A percentile compares a stretch with the other conserved stretches of the same genome.
phyloP scores from a whole-genome alignment of 1,140 invertebrate genomes.

The Drosophila ananassae region DNA sequence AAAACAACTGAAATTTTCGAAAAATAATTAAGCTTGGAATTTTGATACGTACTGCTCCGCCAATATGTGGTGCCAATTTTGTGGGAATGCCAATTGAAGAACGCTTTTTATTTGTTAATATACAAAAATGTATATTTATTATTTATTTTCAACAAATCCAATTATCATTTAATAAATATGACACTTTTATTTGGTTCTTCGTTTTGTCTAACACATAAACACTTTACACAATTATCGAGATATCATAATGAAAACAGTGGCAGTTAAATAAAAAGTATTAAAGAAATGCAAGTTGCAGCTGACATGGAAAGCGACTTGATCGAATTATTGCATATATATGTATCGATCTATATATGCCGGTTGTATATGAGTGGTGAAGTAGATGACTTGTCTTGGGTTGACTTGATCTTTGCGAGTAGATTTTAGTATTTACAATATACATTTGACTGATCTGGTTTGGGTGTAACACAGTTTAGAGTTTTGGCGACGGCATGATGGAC shows the following conservation, averaged over 20 bases:
- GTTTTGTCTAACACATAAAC: constrained; percentile 47
- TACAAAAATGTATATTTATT: constrained; percentile 51
- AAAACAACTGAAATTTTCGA: constrained; percentile 44
- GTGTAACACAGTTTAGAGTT: constrained; percentile 77
- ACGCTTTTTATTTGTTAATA: constrained; percentile 39
- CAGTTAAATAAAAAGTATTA: constrained; percentile 9
- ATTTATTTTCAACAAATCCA: constrained; percentile 69
- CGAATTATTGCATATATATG: constrained; percentile 22
- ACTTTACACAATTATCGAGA: constrained; percentile 48
- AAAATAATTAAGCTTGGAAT: constrained; percentile 25
- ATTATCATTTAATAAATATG: constrained; percentile 64
- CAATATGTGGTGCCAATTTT: constrained; percentile 57
- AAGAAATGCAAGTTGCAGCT: constrained; percentile 50
- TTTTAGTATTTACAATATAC: constrained; percentile 71
- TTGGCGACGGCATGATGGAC: constrained; percentile 80
- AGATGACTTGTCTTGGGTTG: constrained; percentile 55
- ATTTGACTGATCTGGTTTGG: constrained; percentile 45
- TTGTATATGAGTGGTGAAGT: constrained; percentile 39
- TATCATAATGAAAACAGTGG: constrained; percentile 41
- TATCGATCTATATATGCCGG: constrained; percentile 23
- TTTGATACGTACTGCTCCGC: constrained; percentile 56
- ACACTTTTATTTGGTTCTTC: constrained; percentile 53
- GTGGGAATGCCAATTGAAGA: constrained; percentile 39
- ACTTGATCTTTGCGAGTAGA: constrained; percentile 49
- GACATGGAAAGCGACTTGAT: constrained; percentile 39